A percentile compares a stretch with the other conserved stretches of the same genome.
phyloP scores from a whole-genome alignment of 2,113 vertebrate genomes.

The Python bivittatus region DNA sequence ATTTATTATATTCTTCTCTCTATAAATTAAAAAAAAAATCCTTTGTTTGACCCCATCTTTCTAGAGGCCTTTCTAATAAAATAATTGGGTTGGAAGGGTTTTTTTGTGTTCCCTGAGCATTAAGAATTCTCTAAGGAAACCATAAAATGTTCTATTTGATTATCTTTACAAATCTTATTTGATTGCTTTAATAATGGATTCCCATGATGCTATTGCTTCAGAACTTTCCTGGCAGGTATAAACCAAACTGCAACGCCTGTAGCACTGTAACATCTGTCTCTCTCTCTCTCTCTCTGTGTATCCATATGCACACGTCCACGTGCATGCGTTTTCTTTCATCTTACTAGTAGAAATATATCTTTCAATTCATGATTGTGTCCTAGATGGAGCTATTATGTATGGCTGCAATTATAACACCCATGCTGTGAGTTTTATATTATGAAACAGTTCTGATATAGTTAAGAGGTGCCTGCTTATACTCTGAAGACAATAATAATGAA shows the following conservation, averaged over 20 bases:
- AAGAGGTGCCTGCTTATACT: constrained; percentile 30
- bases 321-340: constrained; percentile 4
- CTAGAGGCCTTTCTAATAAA: constrained; percentile 36
- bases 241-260: constrained; percentile 48
- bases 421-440: constrained; percentile 48
- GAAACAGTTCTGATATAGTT: constrained; percentile 17
- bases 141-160: constrained; percentile 63
- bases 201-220: constrained; percentile 50
- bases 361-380: constrained; percentile 29
- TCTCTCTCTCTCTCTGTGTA: neutral
- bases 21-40: constrained; percentile 28
- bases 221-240: constrained; percentile 43
- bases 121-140: constrained; percentile 41
- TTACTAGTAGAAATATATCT: constrained; percentile 26
- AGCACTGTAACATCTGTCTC: constrained; percentile 17
- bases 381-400: constrained; percentile 37
- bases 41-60: neutral
- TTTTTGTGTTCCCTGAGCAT: constrained; percentile 21
- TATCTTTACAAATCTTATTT: constrained; percentile 61
- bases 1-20: constrained; percentile 58
- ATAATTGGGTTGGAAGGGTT: constrained; percentile 49
- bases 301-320: constrained; percentile 7
- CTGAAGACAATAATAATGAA: constrained; percentile 31
- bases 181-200: constrained; percentile 64
- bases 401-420: constrained; percentile 36